Base-by-base conservation (phyloP, 1,140 invertebrate genomes). In the Parasteatoda tepidariorum region DNA sequence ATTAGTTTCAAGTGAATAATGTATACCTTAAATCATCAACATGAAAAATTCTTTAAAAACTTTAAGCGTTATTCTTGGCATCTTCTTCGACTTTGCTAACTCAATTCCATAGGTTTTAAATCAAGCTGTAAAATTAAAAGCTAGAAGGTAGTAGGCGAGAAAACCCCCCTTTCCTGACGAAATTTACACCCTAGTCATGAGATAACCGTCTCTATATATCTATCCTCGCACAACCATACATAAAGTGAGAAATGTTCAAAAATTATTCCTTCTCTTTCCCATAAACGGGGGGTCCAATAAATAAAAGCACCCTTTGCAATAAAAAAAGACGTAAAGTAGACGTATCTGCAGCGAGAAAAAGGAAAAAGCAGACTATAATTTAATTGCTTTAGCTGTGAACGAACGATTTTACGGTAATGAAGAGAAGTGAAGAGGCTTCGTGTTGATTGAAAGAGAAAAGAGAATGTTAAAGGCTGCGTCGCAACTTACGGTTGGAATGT, bases 61-160 rank as follows among this genome's bases (percentile, higher is more conserved):
- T n/a, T n/a, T n/a, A n/a, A n/a, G n/a, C n/a, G n/a, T n/a, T n/a
- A n/a, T n/a, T n/a, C n/a, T n/a, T n/a, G n/a, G n/a, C n/a, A n/a
- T n/a, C n/a, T n/a, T n/a, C n/a, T n/a, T n/a, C n/a, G n/a, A n/a
- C n/a, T n/a, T n/a, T n/a, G 22, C 15, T 15, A 30, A 24, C 9
- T 11, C n/a, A 59, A 22, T 22, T n/a, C 31, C 74, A 54, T 66
- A 34, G 30, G 74, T 76, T 76, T 76, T 76, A 76, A 76, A 76
- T 76, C 74, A 76, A 76, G 74, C 74, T 76, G 74, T 76, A 76
- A 76, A 76, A 76, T 76, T 76, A 76, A 76, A 76, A 76, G 74
- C 33, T 24, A 15, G 54, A 30, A 70, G n/a, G 68, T 38, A 55
- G 38, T 48, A 48, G 59, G n/a, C 64, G 26, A 62, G 64, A 41